Percentiles rank a stretch among this genome's conserved stretches.
Evolutionary conservation across 2,113 vertebrate genomes (phyloP).

Genomic region (Hyperoodon ampullatus): DNA sequence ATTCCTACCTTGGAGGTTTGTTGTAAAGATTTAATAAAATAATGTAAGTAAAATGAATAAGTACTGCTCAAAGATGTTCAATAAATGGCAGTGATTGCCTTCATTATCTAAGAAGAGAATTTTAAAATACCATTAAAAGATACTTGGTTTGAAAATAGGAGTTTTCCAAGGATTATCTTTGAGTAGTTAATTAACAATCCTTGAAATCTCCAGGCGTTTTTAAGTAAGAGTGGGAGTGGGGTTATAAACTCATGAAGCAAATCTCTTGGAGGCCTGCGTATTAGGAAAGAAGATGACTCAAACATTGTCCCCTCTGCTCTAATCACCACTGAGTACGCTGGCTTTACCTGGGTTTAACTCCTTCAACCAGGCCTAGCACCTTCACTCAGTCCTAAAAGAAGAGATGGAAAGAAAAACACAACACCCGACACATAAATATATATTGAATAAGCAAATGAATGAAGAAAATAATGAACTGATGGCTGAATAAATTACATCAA

Average conservation of each 20-base stretch:
- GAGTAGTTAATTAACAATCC: constrained; percentile 52
- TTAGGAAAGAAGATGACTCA: constrained; percentile 8
- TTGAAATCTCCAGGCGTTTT: constrained; percentile 14
- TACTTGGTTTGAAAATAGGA: constrained; percentile 44
- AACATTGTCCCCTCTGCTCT: neutral
- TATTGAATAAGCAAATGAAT: neutral
- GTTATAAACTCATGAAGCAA: neutral
- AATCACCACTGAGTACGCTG: neutral
- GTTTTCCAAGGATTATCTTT: constrained; percentile 47
- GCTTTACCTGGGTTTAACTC: neutral
- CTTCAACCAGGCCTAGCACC: neutral
- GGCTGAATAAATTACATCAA: neutral
- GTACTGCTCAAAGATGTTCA: neutral
- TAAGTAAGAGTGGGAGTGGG: constrained; percentile 35
- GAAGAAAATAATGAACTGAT: neutral
- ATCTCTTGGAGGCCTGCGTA: neutral
- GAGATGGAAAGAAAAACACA: neutral
- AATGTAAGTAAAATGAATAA: constrained; percentile 26
- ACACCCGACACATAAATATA: neutral
- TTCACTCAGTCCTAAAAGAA: neutral
- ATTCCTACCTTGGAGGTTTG: constrained; percentile 28
- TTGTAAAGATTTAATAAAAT: constrained; percentile 47
- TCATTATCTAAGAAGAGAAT: constrained; percentile 21
- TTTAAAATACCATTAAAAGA: constrained; percentile 37
- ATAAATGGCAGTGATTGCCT: constrained; percentile 16